These are phyloP conservation scores for Trichosurus vulpecula DNA, from an alignment of 2,797 vertebrate genomes.

Conservation along the genomic window DNA sequence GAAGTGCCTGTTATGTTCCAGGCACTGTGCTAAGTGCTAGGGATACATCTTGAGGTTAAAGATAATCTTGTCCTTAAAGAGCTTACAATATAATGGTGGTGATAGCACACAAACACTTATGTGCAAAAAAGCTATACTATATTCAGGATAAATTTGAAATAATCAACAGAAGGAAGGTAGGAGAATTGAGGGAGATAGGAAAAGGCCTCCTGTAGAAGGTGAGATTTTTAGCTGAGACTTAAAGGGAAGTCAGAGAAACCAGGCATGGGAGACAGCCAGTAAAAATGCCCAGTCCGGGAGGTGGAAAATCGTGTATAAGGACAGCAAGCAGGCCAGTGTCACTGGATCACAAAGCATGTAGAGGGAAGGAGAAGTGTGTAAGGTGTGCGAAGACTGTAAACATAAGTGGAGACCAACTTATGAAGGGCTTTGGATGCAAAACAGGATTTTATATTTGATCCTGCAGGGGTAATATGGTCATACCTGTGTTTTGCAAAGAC, in stretches of 20 bases:
- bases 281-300: not conserved
- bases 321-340: not conserved
- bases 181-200: not conserved
- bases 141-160: not conserved
- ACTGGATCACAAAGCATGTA: not conserved
- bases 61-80: not conserved
- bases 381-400: not conserved
- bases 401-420: not conserved
- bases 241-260: not conserved
- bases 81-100: not conserved
- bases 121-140: not conserved
- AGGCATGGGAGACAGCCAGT: not conserved
- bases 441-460: not conserved
- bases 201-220: not conserved
- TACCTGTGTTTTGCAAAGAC: not conserved
- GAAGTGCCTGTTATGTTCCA: not conserved
- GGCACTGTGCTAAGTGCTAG: too few relatives aligned
- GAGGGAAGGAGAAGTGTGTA: not conserved
- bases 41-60: not conserved
- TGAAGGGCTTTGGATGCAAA: not conserved
- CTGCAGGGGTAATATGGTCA: not conserved
- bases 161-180: not conserved
- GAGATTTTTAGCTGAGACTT: not conserved
- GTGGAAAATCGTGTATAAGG: not conserved
- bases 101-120: not conserved